Percentiles rank a stretch among this genome's conserved stretches.
phyloP scores from a whole-genome alignment of 2,113 vertebrate genomes.

The Pheucticus melanocephalus region DNA sequence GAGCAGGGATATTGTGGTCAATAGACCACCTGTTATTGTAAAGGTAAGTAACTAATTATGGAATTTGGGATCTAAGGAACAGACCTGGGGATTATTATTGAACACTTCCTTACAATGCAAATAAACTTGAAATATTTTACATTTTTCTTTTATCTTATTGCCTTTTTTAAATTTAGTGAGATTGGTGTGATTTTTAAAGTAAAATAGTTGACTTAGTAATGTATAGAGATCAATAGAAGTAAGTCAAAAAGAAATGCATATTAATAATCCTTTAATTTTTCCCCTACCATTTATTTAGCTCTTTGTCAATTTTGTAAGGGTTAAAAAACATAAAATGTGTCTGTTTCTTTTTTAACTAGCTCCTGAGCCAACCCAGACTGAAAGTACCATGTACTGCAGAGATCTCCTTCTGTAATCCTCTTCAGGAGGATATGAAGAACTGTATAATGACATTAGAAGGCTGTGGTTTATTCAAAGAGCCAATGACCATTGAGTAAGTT shows the following conservation, averaged over 20 bases:
- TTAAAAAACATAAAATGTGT: neutral
- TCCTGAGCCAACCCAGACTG: constrained; percentile 47
- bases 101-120: neutral
- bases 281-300: neutral
- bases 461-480: constrained; percentile 63
- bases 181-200: neutral
- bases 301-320: neutral
- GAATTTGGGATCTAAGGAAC: neutral
- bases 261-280: neutral
- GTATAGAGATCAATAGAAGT: neutral
- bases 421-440: constrained; percentile 63
- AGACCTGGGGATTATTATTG: neutral
- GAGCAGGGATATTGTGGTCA: constrained; percentile 51
- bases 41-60: constrained; percentile 33
- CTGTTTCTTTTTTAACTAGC: neutral
- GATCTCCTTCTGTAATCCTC: constrained; percentile 64
- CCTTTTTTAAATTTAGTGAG: neutral
- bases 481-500: constrained; percentile 60
- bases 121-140: neutral
- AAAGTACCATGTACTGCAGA: constrained; percentile 58
- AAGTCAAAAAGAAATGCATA: neutral
- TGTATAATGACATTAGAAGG: constrained; percentile 56
- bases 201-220: neutral
- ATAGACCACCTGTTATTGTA: constrained; percentile 56
- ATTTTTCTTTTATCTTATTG: neutral